phyloP scores from a whole-genome alignment of 2,888 invertebrate species.

The Tricholauxania praeusta region DNA sequence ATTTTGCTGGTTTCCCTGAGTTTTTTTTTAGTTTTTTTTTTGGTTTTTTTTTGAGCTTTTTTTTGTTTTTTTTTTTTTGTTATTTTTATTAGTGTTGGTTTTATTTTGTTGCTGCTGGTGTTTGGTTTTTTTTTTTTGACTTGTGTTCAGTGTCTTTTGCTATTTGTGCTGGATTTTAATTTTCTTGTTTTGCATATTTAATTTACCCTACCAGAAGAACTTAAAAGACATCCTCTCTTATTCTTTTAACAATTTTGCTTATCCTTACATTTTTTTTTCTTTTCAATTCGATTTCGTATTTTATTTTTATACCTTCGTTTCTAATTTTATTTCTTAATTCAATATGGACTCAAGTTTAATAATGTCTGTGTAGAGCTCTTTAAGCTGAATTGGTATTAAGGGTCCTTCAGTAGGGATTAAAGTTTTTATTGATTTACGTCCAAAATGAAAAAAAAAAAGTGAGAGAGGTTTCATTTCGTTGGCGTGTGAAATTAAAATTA shows the following conservation, averaged over 20 bases:
- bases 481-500: too few species aligned
- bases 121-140: constrained; percentile 11
- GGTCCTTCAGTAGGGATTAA: neutral
- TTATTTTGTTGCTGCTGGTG: constrained; percentile 38
- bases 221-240: neutral
- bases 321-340: constrained; percentile 18
- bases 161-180: neutral
- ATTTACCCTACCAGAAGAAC: constrained; percentile 10
- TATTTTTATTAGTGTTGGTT: constrained; percentile 14
- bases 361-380: constrained; percentile 6
- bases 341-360: constrained; percentile 6
- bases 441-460: too few species aligned
- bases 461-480: too few species aligned
- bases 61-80: neutral
- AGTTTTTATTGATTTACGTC: constrained; percentile 6
- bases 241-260: neutral
- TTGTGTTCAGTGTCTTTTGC: constrained; percentile 14
- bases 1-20: constrained; percentile 28
- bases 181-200: constrained; percentile 31
- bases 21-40: constrained; percentile 37
- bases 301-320: constrained; percentile 16
- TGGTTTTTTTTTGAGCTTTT: constrained; percentile 29
- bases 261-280: constrained; percentile 6
- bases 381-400: constrained; percentile 4
- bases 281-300: constrained; percentile 4